phyloP scores from a whole-genome alignment of 2,888 invertebrate genomes.

The Apodemia hepburni region DNA sequence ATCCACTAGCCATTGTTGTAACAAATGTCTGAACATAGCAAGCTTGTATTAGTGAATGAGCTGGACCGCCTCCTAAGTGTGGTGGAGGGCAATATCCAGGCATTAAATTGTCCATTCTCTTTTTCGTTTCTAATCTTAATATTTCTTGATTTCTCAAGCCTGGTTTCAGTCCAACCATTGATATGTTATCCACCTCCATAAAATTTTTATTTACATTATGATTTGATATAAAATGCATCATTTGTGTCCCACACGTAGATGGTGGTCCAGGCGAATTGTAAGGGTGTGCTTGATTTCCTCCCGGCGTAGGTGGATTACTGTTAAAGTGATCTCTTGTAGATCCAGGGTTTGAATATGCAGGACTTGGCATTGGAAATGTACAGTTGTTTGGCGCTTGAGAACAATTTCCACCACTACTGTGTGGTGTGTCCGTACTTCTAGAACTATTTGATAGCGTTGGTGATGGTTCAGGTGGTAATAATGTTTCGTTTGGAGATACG shows the following conservation, averaged over 20 bases:
- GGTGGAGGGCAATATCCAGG: constrained; percentile 73
- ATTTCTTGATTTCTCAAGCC: constrained; percentile 49
- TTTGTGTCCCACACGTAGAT: constrained; percentile 60
- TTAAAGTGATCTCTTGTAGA: constrained; percentile 56
- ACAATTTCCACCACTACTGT: constrained; percentile 55
- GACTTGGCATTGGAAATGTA: constrained; percentile 68
- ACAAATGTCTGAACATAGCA: constrained; percentile 69
- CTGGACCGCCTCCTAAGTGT: constrained; percentile 68
- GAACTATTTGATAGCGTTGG: constrained; percentile 80
- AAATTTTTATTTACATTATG: constrained; percentile 74
- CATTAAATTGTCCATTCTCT: constrained; percentile 61
- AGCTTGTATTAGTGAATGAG: constrained; percentile 62
- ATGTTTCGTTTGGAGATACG: constrained; percentile 83
- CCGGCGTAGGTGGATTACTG: constrained; percentile 62
- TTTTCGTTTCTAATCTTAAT: constrained; percentile 49
- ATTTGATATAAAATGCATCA: constrained; percentile 76
- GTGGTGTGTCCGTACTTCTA: constrained; percentile 68
- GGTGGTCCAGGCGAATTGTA: constrained; percentile 67
- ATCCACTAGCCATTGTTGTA: constrained; percentile 83
- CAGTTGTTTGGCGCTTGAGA: constrained; percentile 57
- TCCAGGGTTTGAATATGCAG: constrained; percentile 72
- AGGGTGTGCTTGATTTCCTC: constrained; percentile 49
- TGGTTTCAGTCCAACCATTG: constrained; percentile 71
- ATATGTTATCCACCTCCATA: constrained; percentile 76
- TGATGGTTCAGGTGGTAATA: constrained; percentile 79